Evolutionary conservation across 2,888 invertebrate genomes (phyloP).

Genomic region (Sminthurinus aureus): DNA sequence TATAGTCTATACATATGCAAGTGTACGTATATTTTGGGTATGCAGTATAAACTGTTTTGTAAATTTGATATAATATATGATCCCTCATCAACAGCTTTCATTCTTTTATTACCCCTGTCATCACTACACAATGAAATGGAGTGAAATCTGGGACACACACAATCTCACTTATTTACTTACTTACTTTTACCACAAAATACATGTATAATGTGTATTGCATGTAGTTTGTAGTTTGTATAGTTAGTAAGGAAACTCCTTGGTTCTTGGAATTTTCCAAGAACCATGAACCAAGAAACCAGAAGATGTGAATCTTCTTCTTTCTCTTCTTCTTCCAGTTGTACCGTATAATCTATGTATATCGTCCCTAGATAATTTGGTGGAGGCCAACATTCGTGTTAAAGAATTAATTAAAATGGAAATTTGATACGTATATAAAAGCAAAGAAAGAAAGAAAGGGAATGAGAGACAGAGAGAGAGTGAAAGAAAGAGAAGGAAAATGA

Average conservation of each 20-base stretch:
- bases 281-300: not conserved
- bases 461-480: not conserved
- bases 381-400: not conserved
- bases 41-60: too few relatives aligned
- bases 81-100: too few relatives aligned
- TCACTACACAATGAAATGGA: too few relatives aligned
- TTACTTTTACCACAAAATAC: not conserved
- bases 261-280: too few relatives aligned
- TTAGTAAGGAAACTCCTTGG: not conserved
- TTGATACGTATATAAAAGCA: not conserved
- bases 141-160: too few relatives aligned
- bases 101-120: too few relatives aligned
- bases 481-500: not conserved
- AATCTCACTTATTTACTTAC: not conserved
- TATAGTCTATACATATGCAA: too few relatives aligned
- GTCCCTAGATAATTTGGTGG: not conserved
- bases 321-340: not conserved
- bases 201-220: too few relatives aligned
- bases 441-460: constrained; percentile 3
- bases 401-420: constrained; percentile 22
- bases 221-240: not conserved
- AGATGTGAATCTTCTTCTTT: not conserved
- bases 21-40: too few relatives aligned
- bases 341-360: not conserved
- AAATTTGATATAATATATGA: too few relatives aligned